These are phyloP conservation scores for Drosophila diplacantha DNA, from an alignment of 2,888 invertebrate species.

Conservation along the genomic window DNA sequence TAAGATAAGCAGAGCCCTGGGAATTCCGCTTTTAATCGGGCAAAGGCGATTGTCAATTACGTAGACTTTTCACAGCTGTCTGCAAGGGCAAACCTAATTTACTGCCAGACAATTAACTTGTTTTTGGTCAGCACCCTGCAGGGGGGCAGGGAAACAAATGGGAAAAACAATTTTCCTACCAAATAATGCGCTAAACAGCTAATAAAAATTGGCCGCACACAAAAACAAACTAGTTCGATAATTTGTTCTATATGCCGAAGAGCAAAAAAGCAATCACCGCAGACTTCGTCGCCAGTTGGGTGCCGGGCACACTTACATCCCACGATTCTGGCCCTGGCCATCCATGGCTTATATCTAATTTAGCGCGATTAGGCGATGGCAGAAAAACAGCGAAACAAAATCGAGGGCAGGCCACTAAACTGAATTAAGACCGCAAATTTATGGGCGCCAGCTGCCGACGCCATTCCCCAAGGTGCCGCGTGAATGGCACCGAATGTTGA, in stretches of 20 bases:
- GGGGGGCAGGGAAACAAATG: not conserved
- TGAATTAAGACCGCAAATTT: conserved; percentile 62
- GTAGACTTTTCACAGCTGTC: conserved; percentile 23
- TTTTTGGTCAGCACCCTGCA: conserved; percentile 11
- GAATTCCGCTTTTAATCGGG: conserved; percentile 25
- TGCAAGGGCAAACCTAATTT: conserved; percentile 17
- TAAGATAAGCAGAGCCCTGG: conserved; percentile 22
- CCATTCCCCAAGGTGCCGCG: conserved; percentile 12
- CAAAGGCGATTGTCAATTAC: conserved; percentile 22
- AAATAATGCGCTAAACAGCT: conserved; percentile 59
- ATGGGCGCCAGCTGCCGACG: conserved; percentile 43
- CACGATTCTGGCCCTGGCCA: conserved; percentile 20
- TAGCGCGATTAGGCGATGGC: conserved; percentile 29
- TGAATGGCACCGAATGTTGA: conserved; percentile 8
- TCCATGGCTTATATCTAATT: conserved; percentile 41
- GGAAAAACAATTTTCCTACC: conserved; percentile 50
- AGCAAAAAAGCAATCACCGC: conserved; percentile 43
- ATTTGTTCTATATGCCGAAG: conserved; percentile 46
- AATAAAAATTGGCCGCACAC: conserved; percentile 55
- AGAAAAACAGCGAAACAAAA: conserved; percentile 34
- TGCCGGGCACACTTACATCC: conserved; percentile 6
- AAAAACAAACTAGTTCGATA: conserved; percentile 63
- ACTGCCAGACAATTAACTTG: conserved; percentile 27
- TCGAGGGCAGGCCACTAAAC: conserved; percentile 49
- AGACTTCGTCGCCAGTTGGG: conserved; percentile 24